phyloP scores from a whole-genome alignment of 92 coral and sea anemone genomes.

The Actinernus sp. region DNA sequence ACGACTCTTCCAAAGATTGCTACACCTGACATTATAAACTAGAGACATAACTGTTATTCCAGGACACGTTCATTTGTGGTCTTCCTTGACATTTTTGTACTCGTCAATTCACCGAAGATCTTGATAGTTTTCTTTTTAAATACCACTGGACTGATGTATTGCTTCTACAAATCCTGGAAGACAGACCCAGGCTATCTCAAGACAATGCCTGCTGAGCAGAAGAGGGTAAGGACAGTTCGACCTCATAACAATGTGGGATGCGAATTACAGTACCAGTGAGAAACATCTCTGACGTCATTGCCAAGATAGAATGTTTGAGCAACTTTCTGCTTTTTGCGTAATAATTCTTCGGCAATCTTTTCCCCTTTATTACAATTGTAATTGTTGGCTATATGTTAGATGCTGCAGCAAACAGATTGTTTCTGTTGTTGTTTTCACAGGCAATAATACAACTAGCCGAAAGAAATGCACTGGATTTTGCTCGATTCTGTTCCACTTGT shows the following conservation, averaged over 20 bases:
- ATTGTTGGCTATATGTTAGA: too few species aligned
- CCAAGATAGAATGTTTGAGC: too few species aligned
- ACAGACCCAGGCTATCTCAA: slow-evolving; percentile 86
- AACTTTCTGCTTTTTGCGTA: too few species aligned
- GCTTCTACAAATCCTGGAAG: slow-evolving; percentile 91
- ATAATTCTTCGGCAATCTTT: too few species aligned
- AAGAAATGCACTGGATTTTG: slow-evolving; percentile 80
- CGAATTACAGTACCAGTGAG: too few species aligned
- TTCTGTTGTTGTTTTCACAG: slow-evolving; percentile 42
- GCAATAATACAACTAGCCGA: slow-evolving; percentile 90
- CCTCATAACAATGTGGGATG: neutral
- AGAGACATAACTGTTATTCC: too few species aligned
- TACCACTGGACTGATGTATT: slow-evolving; percentile 86
- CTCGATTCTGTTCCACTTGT: slow-evolving; percentile 90
- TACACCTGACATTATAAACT: too few species aligned
- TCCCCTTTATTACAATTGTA: too few species aligned
- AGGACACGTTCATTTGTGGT: too few species aligned
- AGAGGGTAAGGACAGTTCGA: slow-evolving; percentile 56
- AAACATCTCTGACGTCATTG: too few species aligned
- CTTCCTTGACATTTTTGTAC: slow-evolving; percentile 74
- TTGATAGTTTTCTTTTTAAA: slow-evolving; percentile 65
- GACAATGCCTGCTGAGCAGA: slow-evolving; percentile 81
- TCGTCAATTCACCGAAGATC: slow-evolving; percentile 52
- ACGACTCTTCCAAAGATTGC: too few species aligned
- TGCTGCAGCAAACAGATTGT: too few species aligned